Conservation (phyloP, 2,797 vertebrate species). For the Apogon talboti region DNA sequence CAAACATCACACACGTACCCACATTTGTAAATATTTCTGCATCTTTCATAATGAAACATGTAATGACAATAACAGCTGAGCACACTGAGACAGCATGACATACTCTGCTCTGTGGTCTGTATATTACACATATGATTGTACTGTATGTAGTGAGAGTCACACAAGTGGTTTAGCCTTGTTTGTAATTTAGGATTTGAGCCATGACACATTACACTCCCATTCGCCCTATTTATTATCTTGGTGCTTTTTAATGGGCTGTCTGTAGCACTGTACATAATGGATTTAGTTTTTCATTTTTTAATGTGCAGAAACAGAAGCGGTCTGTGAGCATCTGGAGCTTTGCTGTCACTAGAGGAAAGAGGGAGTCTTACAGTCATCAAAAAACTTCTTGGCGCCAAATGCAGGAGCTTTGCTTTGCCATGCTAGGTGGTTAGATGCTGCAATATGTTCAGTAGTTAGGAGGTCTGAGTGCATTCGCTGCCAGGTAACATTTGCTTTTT, state of each 20-base stretch:
- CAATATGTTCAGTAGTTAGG: constrained; percentile 33
- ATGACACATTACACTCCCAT: constrained; percentile 31
- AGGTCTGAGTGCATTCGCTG: constrained; percentile 23
- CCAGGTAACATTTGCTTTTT: constrained; percentile 27
- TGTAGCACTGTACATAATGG: constrained; percentile 60
- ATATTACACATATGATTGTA: constrained; percentile 41
- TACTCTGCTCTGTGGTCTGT: constrained; percentile 35
- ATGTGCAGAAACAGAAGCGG: constrained; percentile 14
- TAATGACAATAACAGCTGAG: constrained; percentile 32
- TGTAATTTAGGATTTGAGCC: constrained; percentile 69
- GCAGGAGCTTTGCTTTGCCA: constrained; percentile 25
- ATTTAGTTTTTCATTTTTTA: constrained; percentile 31
- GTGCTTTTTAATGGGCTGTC: constrained; percentile 58
- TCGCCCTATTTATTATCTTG: constrained; percentile 31
- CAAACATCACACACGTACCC: constrained; percentile 34
- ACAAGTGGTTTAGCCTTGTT: constrained; percentile 50
- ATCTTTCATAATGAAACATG: constrained; percentile 2
- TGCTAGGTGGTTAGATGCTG: constrained; percentile 25
- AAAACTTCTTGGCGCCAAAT: constrained; percentile 25
- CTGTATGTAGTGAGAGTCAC: constrained; percentile 43
- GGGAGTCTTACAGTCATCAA: constrained; percentile 18
- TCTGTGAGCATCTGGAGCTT: constrained; percentile 30
- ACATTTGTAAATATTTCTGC: constrained; percentile 53
- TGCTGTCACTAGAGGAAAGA: constrained; percentile 25
- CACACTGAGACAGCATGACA: constrained; percentile 40